Evolutionary conservation across 1,140 invertebrate genomes (phyloP), one percentile per base, ranked within the genome.

Genomic region (Trialeurodes vaporariorum): DNA sequence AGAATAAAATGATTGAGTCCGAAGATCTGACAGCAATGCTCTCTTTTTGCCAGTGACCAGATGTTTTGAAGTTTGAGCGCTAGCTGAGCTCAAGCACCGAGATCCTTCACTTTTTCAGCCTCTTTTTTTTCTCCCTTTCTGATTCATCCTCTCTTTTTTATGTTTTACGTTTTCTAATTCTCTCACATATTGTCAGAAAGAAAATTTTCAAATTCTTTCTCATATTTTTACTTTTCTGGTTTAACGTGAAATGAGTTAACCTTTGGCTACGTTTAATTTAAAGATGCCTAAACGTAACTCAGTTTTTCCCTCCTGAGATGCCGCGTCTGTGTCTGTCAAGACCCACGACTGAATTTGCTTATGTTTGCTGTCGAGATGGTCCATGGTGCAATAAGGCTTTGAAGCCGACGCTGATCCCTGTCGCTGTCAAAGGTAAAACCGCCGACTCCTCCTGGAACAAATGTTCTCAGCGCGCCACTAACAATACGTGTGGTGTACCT

Each of bases 261-360:
- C 5, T 49, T 49, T 49, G 34, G 34, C 34, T 49, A 17, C 34
- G 17, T 49, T 49, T 49, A 49, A 49, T 49, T 49, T 49, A 9
- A 83, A 89, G 88, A 78, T 91, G 89, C 79, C 78, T 89, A 73
- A 75, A 85, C 74, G 81, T 81, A 81, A 79, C 78, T 70, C 76
- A 84, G 70, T 85, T 85, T 81, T 86, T 89, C 75, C 88, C 88
- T 72, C 87, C 86, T 71, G 87, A 88, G 79, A 79, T 81, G 70
- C 85, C 87, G 49, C 77, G 82, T 70, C 80, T 78, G 79, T 90
- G 88, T 79, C 79, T 76, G 76, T 71, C 75, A 73, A 75, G 73
- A 59, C 73, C 73, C 61, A 76, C 74, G 58, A 71, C 73, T 64
- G 73, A 74, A 63, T 73, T 71, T 77, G 80, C 81, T 76, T 80